These are phyloP conservation scores for Nomada fucata DNA, from an alignment of 2,888 invertebrate genomes.

Conservation along the genomic window DNA sequence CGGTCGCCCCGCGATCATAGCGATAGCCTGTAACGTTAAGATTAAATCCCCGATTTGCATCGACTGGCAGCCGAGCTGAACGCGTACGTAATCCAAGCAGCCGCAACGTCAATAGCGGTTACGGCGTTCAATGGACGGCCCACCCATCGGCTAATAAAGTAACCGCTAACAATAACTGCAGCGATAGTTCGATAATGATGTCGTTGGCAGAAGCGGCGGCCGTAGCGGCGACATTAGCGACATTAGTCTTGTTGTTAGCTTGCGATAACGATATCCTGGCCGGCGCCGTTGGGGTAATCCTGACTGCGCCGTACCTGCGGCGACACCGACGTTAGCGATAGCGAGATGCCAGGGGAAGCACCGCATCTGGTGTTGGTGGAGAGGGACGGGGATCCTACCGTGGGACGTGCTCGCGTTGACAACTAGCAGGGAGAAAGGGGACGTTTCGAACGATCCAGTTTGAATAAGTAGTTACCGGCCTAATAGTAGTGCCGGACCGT, in stretches of 20 bases:
- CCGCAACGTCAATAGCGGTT: too few relatives aligned
- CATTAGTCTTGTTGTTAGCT: constrained; percentile 60
- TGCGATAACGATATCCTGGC: constrained; percentile 46
- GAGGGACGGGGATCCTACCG: constrained; percentile 53
- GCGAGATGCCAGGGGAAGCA: constrained; percentile 39
- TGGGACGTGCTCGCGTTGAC: constrained; percentile 79
- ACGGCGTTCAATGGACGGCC: too few relatives aligned
- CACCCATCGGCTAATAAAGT: constrained; percentile 41
- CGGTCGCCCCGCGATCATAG: neutral
- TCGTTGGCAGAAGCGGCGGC: constrained; percentile 19
- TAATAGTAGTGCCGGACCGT: constrained; percentile 80
- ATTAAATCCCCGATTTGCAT: constrained; percentile 29
- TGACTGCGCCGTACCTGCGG: constrained; percentile 34
- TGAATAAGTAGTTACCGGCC: constrained; percentile 82
- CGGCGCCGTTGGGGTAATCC: constrained; percentile 22
- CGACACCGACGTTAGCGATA: constrained; percentile 33
- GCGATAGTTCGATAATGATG: constrained; percentile 46
- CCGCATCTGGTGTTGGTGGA: constrained; percentile 56
- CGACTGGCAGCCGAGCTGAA: constrained; percentile 8
- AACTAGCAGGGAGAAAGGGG: constrained; percentile 70
- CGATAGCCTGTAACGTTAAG: constrained; percentile 27
- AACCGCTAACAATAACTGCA: constrained; percentile 38
- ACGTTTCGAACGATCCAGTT: constrained; percentile 78
- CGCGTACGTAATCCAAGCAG: constrained; percentile 14
- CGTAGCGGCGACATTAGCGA: constrained; percentile 32